Base-by-base conservation (phyloP, 2,888 invertebrate species). In the Zele albiditarsus region DNA sequence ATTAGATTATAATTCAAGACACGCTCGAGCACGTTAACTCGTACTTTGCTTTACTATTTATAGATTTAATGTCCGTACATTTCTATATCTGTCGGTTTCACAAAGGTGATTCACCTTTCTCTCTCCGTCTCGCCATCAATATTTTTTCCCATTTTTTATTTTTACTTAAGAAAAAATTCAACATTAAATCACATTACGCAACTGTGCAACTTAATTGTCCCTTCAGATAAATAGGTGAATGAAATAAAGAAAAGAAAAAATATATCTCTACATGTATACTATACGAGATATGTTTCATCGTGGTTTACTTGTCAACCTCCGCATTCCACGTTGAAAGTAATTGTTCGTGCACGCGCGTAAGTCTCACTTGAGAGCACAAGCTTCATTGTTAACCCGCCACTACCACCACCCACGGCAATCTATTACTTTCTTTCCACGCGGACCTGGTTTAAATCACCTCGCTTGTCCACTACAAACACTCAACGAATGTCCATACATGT, bases 21-120 rank as follows among this genome's bases (percentile, higher is more conserved):
- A 82, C 79, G 82, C 77, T 81, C 76, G 77, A 75, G 75, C 74
- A 79, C 80, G 78, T 84, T 83, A 81, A 80, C 81, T 84, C 81
- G 81, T 83, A 82, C 84, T 83, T 84, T 82, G 80, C 78, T 82
- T 78, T 75, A 76, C 80, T 84, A 85, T 86, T 86, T 85, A 84
- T 84, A 84, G 80, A 81, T 77, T 68, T 65, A 78, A 79, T 77
- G 76, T 77, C 75, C 78, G 74, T 73, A 42, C 74, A 75, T 79
- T 77, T 73, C 75, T 80, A 62, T 16, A 62, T 46, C 67, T 71
- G 67, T 71, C 67, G 25, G 77, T 78, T 77, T 75, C 69, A 77
- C 49, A 60, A 63, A 63, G 63, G 63, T 63, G 33, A 63, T 33
- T 63, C 63, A 63, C 63, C 63, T 63, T 6, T 62, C 4, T 63